These are phyloP conservation scores for Sesia bembeciformis DNA, from an alignment of 2,888 invertebrate species.

Conservation along the genomic window DNA sequence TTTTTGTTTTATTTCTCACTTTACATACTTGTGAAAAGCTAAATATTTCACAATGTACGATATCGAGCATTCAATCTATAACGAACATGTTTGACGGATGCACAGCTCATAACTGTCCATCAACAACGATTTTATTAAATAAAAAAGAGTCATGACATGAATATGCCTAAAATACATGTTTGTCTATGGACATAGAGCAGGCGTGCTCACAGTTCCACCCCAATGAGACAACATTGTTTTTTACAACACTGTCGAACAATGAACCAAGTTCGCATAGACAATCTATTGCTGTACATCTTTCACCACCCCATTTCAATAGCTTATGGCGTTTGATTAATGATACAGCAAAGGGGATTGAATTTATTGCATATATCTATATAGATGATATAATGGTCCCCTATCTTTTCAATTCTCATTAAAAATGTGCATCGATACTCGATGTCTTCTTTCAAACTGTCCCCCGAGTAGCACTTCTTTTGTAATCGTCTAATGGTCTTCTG, in stretches of 20 bases:
- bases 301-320: slow-evolving; percentile 65
- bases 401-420: slow-evolving; percentile 25
- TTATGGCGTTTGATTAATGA: slow-evolving; percentile 65
- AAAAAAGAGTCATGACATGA: no score
- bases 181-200: no score
- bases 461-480: slow-evolving; percentile 19
- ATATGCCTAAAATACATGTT: no score
- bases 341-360: slow-evolving; percentile 38
- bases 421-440: slow-evolving; percentile 23
- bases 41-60: no score
- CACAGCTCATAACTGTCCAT: no score
- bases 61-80: no score
- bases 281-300: slow-evolving; percentile 55
- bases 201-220: neutral
- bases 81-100: no score
- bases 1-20: no score
- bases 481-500: slow-evolving; percentile 19
- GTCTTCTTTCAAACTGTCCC: slow-evolving; percentile 20
- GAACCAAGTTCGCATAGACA: slow-evolving; percentile 49
- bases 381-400: slow-evolving; percentile 8
- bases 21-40: no score
- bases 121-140: no score
- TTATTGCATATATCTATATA: slow-evolving; percentile 32
- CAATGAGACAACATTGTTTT: neutral
- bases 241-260: slow-evolving; percentile 25